A percentile compares a stretch with the other conserved stretches of the same genome.
These are phyloP conservation scores for Actinia tenebrosa DNA, from an alignment of 64 coral and sea anemone species.

Conservation along the genomic window DNA sequence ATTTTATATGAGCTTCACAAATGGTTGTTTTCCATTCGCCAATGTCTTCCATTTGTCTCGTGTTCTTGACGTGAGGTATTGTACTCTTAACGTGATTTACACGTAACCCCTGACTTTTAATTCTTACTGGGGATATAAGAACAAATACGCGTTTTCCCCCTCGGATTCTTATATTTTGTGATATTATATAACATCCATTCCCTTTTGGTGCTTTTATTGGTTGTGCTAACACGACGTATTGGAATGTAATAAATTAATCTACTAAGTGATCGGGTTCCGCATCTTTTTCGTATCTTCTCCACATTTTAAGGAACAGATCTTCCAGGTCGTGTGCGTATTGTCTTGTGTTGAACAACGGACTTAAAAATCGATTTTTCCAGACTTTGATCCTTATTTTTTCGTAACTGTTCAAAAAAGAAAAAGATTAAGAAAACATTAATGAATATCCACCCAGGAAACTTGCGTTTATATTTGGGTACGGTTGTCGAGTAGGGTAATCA, in stretches of 20 bases:
- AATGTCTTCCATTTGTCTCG: neutral
- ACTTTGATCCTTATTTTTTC: constrained; percentile 64
- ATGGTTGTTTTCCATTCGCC: neutral
- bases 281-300: constrained; percentile 73
- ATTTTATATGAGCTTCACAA: neutral
- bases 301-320: constrained; percentile 59
- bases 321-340: constrained; percentile 86
- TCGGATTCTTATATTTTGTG: neutral
- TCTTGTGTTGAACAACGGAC: constrained; percentile 86
- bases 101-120: neutral
- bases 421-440: neutral
- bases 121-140: neutral
- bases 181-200: neutral
- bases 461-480: too few species aligned
- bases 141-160: neutral
- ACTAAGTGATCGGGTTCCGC: constrained; percentile 39
- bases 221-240: too few species aligned
- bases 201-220: neutral
- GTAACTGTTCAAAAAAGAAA: constrained; percentile 34
- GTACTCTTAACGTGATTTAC: neutral
- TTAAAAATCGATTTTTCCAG: constrained; percentile 73
- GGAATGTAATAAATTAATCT: constrained; percentile 3
- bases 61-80: neutral
- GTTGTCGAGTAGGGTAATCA: too few species aligned
- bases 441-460: too few species aligned